These are phyloP conservation scores for Pithys albifrons DNA, from an alignment of 2,113 vertebrate species.

Conservation along the genomic window DNA sequence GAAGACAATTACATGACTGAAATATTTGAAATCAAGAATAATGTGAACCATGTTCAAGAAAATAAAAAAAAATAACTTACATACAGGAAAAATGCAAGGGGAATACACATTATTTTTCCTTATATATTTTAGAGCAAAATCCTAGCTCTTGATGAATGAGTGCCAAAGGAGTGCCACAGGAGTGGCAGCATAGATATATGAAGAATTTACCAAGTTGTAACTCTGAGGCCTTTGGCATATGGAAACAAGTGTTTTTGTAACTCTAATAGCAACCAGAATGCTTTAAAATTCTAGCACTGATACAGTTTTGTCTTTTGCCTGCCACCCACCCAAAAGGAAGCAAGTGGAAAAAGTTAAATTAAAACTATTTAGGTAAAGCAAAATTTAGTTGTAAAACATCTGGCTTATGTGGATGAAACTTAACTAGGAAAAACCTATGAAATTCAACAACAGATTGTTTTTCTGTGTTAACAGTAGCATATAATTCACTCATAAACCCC, in stretches of 20 bases:
- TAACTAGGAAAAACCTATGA: not conserved
- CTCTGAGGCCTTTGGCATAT: not conserved
- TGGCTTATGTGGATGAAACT: not conserved
- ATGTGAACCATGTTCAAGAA: not conserved
- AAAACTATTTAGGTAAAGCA: not conserved
- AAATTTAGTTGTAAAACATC: not conserved
- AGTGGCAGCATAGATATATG: not conserved
- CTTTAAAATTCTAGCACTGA: not conserved
- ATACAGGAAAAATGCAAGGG: not conserved
- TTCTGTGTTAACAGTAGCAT: not conserved
- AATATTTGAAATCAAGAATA: not conserved
- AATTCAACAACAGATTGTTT: not conserved
- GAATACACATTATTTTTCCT: not conserved
- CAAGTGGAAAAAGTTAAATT: not conserved
- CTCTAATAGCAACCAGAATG: not conserved
- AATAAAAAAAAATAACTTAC: not conserved
- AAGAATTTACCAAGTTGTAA: not conserved
- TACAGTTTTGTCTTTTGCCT: not conserved
- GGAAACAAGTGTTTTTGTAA: not conserved
- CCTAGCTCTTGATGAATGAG: not conserved
- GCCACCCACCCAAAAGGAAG: not conserved
- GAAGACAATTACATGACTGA: not conserved
- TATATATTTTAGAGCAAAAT: not conserved
- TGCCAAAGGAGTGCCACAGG: not conserved
- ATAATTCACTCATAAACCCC: not conserved